Base-by-base conservation (phyloP, 1,140 invertebrate genomes). In the Thaumatotibia leucotreta region DNA sequence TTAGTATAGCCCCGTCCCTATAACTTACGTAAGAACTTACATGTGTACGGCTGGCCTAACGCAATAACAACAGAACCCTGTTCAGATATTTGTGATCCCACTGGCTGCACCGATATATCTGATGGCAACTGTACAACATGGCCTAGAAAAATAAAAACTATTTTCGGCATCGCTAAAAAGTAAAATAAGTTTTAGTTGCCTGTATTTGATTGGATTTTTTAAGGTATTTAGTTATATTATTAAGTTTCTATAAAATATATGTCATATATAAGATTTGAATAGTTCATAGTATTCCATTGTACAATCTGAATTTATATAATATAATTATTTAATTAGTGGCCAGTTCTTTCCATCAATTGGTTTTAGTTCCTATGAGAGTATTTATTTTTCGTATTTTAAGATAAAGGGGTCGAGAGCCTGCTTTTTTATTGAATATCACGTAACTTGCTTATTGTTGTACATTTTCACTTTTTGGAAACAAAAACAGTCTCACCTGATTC, bases 361-460 rank as follows among this genome's bases (percentile, higher is more conserved):
- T 58, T 58, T 58, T 58, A 58, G 52, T 58, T 58, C 52, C 52
- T 58, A 58, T 58, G 24, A 58, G n/a, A 58, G 24, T 58, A 58
- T 58, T 58, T 14, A 27, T 29, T 58, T 27, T 6, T 14, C 14
- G 29, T 27, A 27, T 31, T 58, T 58, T 58, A 29, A 58, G 52
- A 58, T 58, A 14, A n/a, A 58, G 5, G n/a, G 29, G 22, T 24
- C 6, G 4, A 6, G n/a, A 31, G 17, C 24, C 24, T 27, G 52
- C 50, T 54, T 58, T 58, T 58, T 58, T n/a, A n/a, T 14, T 29
- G 2, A 27, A 9, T 29, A 58, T 11, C 10, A 11, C 27, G 0
- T n/a, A 24, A 8, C 0, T 4, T 54, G 39, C 24, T 10, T 0
- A 9, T 11, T 11, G 14, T 14, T 14, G 6, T 5, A 17, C n/a